Base-by-base conservation (phyloP, 2,888 invertebrate species). In the Gasteruption jaculator region DNA sequence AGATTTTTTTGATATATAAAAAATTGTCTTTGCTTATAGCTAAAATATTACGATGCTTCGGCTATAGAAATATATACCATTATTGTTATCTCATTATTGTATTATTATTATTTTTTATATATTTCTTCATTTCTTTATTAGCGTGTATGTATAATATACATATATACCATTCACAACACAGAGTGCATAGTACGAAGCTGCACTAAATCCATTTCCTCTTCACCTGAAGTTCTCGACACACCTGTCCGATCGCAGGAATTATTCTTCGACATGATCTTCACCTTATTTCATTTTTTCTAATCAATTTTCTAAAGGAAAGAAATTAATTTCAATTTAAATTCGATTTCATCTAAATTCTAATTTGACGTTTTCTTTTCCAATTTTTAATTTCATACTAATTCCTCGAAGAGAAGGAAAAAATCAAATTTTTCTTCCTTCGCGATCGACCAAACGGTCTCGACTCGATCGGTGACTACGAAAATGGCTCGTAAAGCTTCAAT, bases 181-280 rank as follows among this genome's bases (percentile, higher is more conserved):
- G 70, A 70, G 70, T 68, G 69, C 70, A 68, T 65, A 70, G 68
- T 69, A 68, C 68, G 67, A 68, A 70, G 68, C 68, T 60, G 50
- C 58, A 61, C 50, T 49, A 54, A 52, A 59, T 59, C 56, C 52
- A 55, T 61, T 57, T 47, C 48, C n/a, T n/a, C n/a, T n/a, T n/a
- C n/a, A n/a, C n/a, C n/a, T n/a, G n/a, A n/a, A n/a, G n/a, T n/a
- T 14, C 20, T 11, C 18, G 21, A 15, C 26, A 6, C 19, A 39
- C 20, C 22, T 16, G 34, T 32, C 31, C 29, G 20, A 21, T 39
- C 24, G 20, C 11, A 15, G 18, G 15, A 22, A 10, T 34, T 22
- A 37, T 37, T 27, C 12, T 18, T 14, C 22, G 4, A 10, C 19
- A 29, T 37, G 29, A 37, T 24, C 27, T 8, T 37, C n/a, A n/a